A percentile compares a stretch with the other conserved stretches of the same genome.
Evolutionary conservation across 2,888 invertebrate genomes (phyloP).

Genomic region (Carterocephalus palaemon): DNA sequence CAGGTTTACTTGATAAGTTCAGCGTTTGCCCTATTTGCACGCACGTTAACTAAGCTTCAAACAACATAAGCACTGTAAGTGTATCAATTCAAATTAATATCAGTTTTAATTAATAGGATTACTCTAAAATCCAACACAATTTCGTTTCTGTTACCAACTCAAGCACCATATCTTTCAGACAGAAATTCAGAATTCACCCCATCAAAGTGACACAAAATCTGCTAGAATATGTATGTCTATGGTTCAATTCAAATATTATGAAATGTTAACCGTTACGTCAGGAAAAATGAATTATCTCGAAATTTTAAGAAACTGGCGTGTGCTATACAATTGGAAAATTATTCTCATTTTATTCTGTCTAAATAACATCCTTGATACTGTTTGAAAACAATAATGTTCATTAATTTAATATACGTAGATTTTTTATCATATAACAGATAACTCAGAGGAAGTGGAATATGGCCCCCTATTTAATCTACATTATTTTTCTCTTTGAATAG

Average conservation of each 20-base stretch:
- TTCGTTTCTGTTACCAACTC: conserved; percentile 67
- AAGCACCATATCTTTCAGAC: conserved; percentile 44
- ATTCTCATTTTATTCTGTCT: too few relatives aligned
- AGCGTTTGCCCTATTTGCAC: conserved; percentile 21
- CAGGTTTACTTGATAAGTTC: conserved; percentile 14
- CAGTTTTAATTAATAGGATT: conserved; percentile 27
- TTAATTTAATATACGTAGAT: too few relatives aligned
- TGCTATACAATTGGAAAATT: too few relatives aligned
- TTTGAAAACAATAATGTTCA: too few relatives aligned
- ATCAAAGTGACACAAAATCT: conserved; percentile 67
- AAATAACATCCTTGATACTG: too few relatives aligned
- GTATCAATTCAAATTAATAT: conserved; percentile 17
- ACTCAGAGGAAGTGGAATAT: too few relatives aligned
- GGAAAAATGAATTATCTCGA: too few relatives aligned
- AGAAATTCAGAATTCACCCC: conserved; percentile 49
- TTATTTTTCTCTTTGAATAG: too few relatives aligned
- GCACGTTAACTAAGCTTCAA: conserved; percentile 26
- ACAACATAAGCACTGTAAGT: conserved; percentile 26
- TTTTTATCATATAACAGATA: too few relatives aligned
- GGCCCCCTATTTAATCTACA: too few relatives aligned
- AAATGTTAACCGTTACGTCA: conserved; percentile 47
- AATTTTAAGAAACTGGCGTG: too few relatives aligned
- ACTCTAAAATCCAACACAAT: conserved; percentile 53
- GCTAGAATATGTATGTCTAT: conserved; percentile 57
- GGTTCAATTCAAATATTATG: conserved; percentile 56